Conservation (phyloP, 2,797 vertebrate species). For the Schizothorax lantsangensis region DNA sequence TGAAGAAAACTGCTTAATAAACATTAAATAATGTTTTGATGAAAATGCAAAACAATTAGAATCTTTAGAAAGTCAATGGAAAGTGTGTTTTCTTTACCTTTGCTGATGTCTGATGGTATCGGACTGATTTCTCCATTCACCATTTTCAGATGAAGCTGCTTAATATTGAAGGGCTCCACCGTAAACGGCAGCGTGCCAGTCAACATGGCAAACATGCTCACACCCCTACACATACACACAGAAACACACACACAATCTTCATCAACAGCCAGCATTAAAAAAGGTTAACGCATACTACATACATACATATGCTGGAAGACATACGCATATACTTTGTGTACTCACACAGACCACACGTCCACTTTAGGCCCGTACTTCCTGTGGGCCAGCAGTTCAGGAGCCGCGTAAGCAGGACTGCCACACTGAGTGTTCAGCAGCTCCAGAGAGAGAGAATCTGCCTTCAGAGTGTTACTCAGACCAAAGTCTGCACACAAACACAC, state of each 20-base stretch:
- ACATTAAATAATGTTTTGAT: not conserved
- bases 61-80: not conserved
- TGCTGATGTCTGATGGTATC: slow-evolving; percentile 82
- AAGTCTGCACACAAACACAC: slow-evolving; percentile 77
- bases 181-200: slow-evolving; percentile 84
- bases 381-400: slow-evolving; percentile 86
- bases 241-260: slow-evolving; percentile 20
- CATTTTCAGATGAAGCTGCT: slow-evolving; percentile 87
- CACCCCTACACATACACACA: slow-evolving; percentile 76
- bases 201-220: slow-evolving; percentile 87
- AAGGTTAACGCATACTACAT: not conserved
- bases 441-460: slow-evolving; percentile 80
- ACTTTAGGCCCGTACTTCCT: slow-evolving; percentile 89
- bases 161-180: slow-evolving; percentile 87
- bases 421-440: slow-evolving; percentile 86
- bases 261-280: slow-evolving; percentile 14
- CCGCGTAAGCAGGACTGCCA: slow-evolving; percentile 86
- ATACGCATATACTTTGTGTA: slow-evolving; percentile 55
- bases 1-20: not conserved
- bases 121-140: slow-evolving; percentile 82
- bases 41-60: not conserved
- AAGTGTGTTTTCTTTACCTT: slow-evolving; percentile 70
- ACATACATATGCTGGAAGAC: slow-evolving; percentile 10
- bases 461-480: slow-evolving; percentile 85
- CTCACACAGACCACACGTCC: slow-evolving; percentile 88